Base-by-base conservation (phyloP, 2,113 vertebrate species). In the Scomber japonicus region DNA sequence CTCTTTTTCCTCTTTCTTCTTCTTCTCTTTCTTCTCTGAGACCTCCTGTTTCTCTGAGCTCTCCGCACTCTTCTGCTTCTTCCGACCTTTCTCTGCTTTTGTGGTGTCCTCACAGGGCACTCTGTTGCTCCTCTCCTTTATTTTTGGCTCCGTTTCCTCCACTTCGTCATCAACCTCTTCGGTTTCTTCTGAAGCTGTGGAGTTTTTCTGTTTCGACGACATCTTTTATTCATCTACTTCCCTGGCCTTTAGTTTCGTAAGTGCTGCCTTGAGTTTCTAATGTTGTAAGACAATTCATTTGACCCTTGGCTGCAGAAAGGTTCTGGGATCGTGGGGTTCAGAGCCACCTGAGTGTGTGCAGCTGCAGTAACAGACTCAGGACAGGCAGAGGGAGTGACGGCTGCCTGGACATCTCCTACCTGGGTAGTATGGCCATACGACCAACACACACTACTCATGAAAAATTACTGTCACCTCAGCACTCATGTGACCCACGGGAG, bases 221-320 rank as follows among this genome's bases (percentile, higher is more conserved):
- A 96, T 98, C 94, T 96, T 94, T 97, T 96, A 98, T 98, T 97
- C 77, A 97, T 96, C 85, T 85, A 82, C 89, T 95, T 93, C 89
- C 90, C 85, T 80, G 76, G 85, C 83, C 73, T 88, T 93, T 86
- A 85, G 91, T 92, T 91, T 91, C 91, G 70, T 90, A 90, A 93
- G 75, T 73, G 81, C 82, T 91, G 83, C 89, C 83, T 90, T 87
- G 82, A 78, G 86, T 94, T 94, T 94, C 90, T 92, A 76, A 89
- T 65, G 73, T 80, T 87, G 94, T 94, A 93, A 94, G 93, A 92
- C 93, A 92, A 93, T 89, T 93, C 89, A 93, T 94, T 90, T 96
- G 93, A 94, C 91, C 93, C 65, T 72, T 83, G 83, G 84, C 71
- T 74, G 66, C 56, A 17, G 70, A 54, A 72, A 78, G 84, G 76